phyloP scores from a whole-genome alignment of 2,113 vertebrate genomes.

The Etheostoma cragini region DNA sequence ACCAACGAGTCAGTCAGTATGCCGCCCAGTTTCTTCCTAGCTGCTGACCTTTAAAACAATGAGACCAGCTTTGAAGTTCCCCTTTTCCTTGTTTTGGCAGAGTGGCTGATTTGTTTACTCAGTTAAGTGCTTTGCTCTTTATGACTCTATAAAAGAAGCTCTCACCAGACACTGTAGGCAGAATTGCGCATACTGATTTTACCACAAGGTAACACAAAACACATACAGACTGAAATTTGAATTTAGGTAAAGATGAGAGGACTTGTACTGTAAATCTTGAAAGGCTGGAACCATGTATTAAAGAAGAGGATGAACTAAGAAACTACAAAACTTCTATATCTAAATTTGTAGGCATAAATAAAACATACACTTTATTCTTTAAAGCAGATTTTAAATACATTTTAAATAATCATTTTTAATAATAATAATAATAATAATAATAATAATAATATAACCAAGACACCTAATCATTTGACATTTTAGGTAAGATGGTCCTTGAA shows the following conservation, averaged over 20 bases:
- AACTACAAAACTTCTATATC: neutral
- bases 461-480: neutral
- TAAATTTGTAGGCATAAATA: neutral
- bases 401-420: too few relatives aligned
- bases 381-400: neutral
- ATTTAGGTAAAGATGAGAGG: constrained; percentile 1
- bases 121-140: constrained; percentile 72
- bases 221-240: constrained; percentile 6
- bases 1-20: constrained; percentile 34
- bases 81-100: constrained; percentile 55
- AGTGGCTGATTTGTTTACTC: constrained; percentile 70
- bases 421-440: too few relatives aligned
- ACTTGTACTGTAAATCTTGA: neutral
- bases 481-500: neutral
- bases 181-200: constrained; percentile 17
- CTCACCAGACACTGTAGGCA: constrained; percentile 14
- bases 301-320: neutral
- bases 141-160: constrained; percentile 65
- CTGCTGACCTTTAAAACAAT: constrained; percentile 63
- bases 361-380: neutral
- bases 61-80: constrained; percentile 67
- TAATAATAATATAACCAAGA: neutral
- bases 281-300: neutral
- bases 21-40: constrained; percentile 23
- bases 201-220: constrained; percentile 28